Evolutionary conservation across 2,888 invertebrate genomes (phyloP).

Genomic region (Drosophila stalkeri): DNA sequence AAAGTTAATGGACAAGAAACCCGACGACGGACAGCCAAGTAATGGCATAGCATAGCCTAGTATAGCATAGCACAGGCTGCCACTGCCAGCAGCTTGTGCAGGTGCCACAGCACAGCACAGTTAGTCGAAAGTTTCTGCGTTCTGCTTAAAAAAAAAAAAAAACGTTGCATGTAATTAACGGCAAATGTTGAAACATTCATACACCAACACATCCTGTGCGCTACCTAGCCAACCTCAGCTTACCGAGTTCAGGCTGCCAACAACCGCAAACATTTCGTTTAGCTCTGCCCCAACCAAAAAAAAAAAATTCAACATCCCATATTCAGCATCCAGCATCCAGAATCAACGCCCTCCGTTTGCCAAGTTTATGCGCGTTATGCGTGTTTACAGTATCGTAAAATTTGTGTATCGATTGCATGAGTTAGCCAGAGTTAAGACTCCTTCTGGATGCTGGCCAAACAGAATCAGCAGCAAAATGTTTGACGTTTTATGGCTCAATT

Average conservation of each 20-base stretch:
- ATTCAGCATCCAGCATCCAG: neutral
- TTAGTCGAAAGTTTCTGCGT: conserved; percentile 56
- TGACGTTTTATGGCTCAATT: conserved; percentile 72
- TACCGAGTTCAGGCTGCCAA: conserved; percentile 18
- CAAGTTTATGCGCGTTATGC: conserved; percentile 70
- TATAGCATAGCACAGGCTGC: conserved; percentile 2
- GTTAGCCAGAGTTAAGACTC: conserved; percentile 21
- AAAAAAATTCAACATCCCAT: no score
- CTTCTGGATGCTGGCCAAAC: conserved; percentile 43
- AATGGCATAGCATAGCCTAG: conserved; percentile 5
- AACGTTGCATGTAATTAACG: conserved; percentile 79
- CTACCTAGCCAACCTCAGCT: neutral
- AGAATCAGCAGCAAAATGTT: conserved; percentile 47
- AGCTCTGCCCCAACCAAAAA: neutral
- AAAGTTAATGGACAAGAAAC: conserved; percentile 78
- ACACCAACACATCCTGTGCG: conserved; percentile 2
- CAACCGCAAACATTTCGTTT: conserved; percentile 43
- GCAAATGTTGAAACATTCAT: conserved; percentile 61
- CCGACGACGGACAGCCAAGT: conserved; percentile 11
- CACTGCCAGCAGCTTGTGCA: conserved; percentile 5
- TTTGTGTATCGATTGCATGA: conserved; percentile 72
- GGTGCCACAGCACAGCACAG: conserved; percentile 23
- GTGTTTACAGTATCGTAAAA: conserved; percentile 80
- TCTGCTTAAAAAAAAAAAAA: conserved; percentile 53
- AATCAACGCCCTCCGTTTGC: conserved; percentile 12